Conservation (phyloP, 2,888 invertebrate species). For the Molanna angustata region DNA sequence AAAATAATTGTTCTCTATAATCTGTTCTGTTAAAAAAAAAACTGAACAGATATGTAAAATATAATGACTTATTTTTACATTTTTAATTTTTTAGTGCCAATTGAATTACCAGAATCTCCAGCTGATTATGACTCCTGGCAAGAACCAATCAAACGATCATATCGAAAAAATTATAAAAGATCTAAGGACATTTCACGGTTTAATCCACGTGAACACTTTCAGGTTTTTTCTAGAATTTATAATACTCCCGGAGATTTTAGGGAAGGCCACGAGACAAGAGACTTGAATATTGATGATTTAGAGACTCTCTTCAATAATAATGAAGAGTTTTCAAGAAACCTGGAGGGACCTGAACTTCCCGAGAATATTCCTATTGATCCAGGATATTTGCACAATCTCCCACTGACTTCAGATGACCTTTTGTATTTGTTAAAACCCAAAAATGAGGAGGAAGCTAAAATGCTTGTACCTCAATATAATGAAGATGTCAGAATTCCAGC, state of each 20-base stretch:
- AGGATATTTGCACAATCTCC: constrained; percentile 6
- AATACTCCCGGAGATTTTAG: constrained; percentile 42
- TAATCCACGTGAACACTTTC: constrained; percentile 12
- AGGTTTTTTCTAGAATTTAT: constrained; percentile 36
- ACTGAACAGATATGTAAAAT: no score
- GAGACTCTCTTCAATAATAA: constrained; percentile 15
- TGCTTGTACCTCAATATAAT: constrained; percentile 18
- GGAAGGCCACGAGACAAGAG: constrained; percentile 39
- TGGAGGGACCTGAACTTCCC: background rate
- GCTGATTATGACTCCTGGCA: constrained; percentile 17
- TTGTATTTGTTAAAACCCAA: constrained; percentile 37
- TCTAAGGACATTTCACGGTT: constrained; percentile 8
- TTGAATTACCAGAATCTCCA: constrained; percentile 11
- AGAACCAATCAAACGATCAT: constrained; percentile 17
- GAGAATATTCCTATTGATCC: background rate
- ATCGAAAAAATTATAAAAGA: constrained; percentile 16
- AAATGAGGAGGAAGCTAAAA: constrained; percentile 26
- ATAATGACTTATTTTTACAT: no score
- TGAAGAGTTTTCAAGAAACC: no score
- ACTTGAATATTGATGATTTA: constrained; percentile 24
- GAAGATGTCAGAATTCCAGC: constrained; percentile 10
- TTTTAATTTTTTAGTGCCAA: constrained; percentile 16
- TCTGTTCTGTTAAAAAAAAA: no score
- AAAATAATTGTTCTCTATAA: no score
- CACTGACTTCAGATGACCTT: constrained; percentile 37